Evolutionary conservation across 2,888 invertebrate genomes (phyloP).

Genomic region (Pollenia griseotomentosa): DNA sequence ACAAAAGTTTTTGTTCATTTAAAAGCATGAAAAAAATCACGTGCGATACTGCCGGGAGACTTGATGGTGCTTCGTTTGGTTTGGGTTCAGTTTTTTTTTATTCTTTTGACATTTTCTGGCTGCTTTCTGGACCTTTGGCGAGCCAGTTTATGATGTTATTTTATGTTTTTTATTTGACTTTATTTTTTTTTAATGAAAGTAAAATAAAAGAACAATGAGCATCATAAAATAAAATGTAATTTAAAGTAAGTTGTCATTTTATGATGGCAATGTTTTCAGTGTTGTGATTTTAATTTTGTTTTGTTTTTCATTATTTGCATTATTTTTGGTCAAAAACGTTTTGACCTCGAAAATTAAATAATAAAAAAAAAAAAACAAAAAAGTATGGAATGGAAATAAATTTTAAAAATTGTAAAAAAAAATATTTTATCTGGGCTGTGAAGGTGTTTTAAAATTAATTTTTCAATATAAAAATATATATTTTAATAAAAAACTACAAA

Average conservation of each 20-base stretch:
- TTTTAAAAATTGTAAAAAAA: slow-evolving; percentile 41
- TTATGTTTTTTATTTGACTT: slow-evolving; percentile 25
- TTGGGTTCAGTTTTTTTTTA: slow-evolving; percentile 24
- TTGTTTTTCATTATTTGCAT: slow-evolving; percentile 28
- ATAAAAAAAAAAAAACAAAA: slow-evolving; percentile 1
- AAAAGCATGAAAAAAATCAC: slow-evolving; percentile 64
- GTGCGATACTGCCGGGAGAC: slow-evolving; percentile 60
- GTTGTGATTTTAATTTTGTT: slow-evolving; percentile 57
- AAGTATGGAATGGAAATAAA: slow-evolving; percentile 9
- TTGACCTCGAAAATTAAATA: slow-evolving; percentile 57
- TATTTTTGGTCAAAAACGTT: slow-evolving; percentile 36
- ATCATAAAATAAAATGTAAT: slow-evolving; percentile 56
- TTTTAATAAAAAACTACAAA: no score
- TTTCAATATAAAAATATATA: no score
- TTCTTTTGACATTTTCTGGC: slow-evolving; percentile 27
- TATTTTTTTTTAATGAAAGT: slow-evolving; percentile 19
- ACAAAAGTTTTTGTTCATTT: slow-evolving; percentile 53
- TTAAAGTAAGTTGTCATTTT: slow-evolving; percentile 68
- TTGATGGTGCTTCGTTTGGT: slow-evolving; percentile 54
- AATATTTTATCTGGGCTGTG: background rate
- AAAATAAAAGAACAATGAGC: slow-evolving; percentile 10
- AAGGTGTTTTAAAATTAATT: no score
- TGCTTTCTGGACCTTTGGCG: slow-evolving; percentile 39
- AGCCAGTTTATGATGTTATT: slow-evolving; percentile 49
- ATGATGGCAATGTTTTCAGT: slow-evolving; percentile 56